Evolutionary conservation across 2,797 vertebrate genomes (phyloP), one percentile per base, ranked within the genome.

Genomic region (Cyprinella venusta): DNA sequence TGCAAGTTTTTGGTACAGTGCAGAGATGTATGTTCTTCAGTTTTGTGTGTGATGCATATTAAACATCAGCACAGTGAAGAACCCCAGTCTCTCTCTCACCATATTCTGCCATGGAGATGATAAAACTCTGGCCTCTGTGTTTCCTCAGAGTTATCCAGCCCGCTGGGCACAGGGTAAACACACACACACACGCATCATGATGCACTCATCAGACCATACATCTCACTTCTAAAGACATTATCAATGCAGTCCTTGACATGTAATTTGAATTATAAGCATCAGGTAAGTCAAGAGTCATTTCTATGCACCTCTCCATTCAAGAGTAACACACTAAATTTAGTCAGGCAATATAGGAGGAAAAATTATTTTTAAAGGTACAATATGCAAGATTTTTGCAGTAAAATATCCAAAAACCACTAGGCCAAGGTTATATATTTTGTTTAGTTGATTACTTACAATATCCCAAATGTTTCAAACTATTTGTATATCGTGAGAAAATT

Each of bases 21-120:
- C 63, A 88, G 36, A 80, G 69, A 65, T 59, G 59, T 16, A 5
- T 69, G 65, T 79, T 82, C 75, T 74, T 79, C 61, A 72, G 68
- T 38, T 48, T 48, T 65, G 48, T 50, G 70, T 19, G 8, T 70
- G 56, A 86, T 72, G 70, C 50, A 50, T 56, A 40, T 80, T 61
- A 42, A 63, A 85, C 56, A 82, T 52, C 65, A 33, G 38, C 79
- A 82, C 68, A 80, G 45, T 69, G 18, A 80, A 71, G 52, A 76
- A 78, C 13, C 67, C 59, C 79, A 86, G 59, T 68, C 67, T 84
- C 65, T 85, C 69, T 82, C 90, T 90, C 87, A 90, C 90, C 89
- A 90, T 63, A 90, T 90, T 26, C 89, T 85, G 82, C 89, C 90
- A 76, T 90, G 87, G 13, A 89, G 89, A 77, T 89, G 90, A 85